Percentiles rank a stretch among this genome's conserved stretches.
Conservation (phyloP, 2,888 invertebrate species). For the Bibio marci region DNA sequence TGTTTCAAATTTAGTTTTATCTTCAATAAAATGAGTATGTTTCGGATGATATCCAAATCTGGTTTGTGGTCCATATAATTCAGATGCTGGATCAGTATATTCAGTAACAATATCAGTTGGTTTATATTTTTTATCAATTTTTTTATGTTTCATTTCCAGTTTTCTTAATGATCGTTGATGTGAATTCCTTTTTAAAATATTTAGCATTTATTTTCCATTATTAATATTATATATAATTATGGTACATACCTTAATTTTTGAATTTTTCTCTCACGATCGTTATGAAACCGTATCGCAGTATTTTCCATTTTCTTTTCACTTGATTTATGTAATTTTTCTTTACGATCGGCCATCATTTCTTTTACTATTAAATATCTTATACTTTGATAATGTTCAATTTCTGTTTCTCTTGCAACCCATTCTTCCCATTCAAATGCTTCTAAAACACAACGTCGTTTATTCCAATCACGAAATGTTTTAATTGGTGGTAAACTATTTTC, state of each 20-base stretch:
- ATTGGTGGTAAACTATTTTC: slow-evolving; percentile 39
- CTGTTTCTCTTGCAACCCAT: slow-evolving; percentile 68
- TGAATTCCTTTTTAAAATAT: neutral
- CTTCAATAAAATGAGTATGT: slow-evolving; percentile 31
- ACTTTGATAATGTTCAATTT: slow-evolving; percentile 53
- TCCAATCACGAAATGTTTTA: slow-evolving; percentile 35
- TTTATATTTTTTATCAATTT: slow-evolving; percentile 26
- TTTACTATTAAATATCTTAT: slow-evolving; percentile 38
- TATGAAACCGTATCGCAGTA: neutral
- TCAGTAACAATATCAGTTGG: slow-evolving; percentile 30
- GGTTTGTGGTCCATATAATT: slow-evolving; percentile 43
- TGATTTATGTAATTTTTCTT: neutral
- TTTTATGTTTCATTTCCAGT: slow-evolving; percentile 27
- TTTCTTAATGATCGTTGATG: slow-evolving; percentile 31
- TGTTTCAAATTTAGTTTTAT: slow-evolving; percentile 17
- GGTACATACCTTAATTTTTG: neutral
- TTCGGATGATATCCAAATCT: slow-evolving; percentile 48
- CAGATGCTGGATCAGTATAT: slow-evolving; percentile 38
- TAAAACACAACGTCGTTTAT: slow-evolving; percentile 44
- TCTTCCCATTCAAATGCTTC: slow-evolving; percentile 67
- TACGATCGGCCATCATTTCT: slow-evolving; percentile 39
- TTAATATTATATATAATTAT: neutral
- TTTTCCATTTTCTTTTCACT: neutral
- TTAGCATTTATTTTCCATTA: neutral
- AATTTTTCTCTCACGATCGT: neutral